Percentiles rank a stretch among this genome's conserved stretches.
Evolutionary conservation across 2,797 vertebrate species (phyloP).

Genomic region (Eulemur mongoz): DNA sequence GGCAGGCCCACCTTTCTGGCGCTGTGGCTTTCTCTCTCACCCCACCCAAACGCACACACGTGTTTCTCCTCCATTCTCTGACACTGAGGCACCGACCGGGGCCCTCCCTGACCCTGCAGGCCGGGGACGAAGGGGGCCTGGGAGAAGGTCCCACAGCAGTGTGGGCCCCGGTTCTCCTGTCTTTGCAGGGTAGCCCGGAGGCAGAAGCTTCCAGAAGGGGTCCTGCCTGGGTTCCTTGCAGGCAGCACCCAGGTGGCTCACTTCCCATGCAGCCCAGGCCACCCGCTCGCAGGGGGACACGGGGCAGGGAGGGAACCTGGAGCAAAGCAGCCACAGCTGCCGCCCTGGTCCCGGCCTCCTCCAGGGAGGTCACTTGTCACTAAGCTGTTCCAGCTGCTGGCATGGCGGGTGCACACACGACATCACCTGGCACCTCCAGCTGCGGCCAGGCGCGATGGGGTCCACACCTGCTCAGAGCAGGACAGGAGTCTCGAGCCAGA

Average conservation of each 20-base stretch:
- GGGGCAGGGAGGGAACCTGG: neutral
- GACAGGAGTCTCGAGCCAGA: neutral
- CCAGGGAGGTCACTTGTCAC: too few species aligned
- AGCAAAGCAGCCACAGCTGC: too few species aligned
- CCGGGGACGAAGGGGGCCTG: neutral
- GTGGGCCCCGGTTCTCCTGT: neutral
- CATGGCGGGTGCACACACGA: accelerated
- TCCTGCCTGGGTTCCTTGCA: neutral
- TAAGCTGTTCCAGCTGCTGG: accelerated
- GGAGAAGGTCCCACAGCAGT: neutral
- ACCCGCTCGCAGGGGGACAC: too few species aligned
- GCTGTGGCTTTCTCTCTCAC: neutral
- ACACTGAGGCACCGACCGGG: accelerated
- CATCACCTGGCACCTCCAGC: accelerated
- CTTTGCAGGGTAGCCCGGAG: neutral
- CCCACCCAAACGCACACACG: neutral
- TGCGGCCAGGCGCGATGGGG: accelerated
- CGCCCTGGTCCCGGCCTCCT: accelerated
- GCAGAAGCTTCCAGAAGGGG: too few species aligned
- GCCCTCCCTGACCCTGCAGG: neutral
- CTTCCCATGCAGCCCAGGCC: too few species aligned
- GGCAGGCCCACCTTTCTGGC: too few species aligned
- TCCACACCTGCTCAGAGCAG: neutral
- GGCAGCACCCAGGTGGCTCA: neutral
- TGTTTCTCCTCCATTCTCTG: neutral